phyloP scores from a whole-genome alignment of 2,113 vertebrate genomes.

The Athene cunicularia region DNA sequence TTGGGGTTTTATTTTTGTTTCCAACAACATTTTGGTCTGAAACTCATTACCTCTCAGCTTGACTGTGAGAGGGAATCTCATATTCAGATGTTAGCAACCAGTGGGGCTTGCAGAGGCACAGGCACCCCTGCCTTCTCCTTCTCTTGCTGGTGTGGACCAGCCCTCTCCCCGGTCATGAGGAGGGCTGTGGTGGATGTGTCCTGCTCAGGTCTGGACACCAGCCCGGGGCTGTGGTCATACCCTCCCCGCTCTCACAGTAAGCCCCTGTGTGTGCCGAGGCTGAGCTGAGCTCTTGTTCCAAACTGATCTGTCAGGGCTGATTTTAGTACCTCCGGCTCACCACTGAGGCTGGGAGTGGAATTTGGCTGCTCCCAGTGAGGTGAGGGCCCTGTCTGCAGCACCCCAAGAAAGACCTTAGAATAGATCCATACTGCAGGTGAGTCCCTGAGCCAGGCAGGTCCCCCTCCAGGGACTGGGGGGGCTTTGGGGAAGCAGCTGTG shows the following conservation, averaged over 20 bases:
- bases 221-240: neutral
- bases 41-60: neutral
- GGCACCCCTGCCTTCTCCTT: neutral
- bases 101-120: fast-evolving
- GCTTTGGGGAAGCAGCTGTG: neutral
- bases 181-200: neutral
- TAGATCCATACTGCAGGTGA: neutral
- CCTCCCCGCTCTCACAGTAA: neutral
- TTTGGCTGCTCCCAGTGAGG: neutral
- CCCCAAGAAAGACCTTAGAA: neutral
- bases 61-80: neutral
- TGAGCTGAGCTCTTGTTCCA: neutral
- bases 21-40: conserved; percentile 23
- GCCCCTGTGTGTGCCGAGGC: neutral
- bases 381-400: neutral
- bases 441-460: neutral
- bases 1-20: conserved; percentile 39
- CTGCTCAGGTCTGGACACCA: neutral
- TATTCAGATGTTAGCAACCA: neutral
- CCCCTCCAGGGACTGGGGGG: neutral
- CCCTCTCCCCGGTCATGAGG: fast-evolving
- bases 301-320: neutral
- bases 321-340: neutral
- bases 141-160: neutral
- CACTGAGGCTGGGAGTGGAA: neutral